Percentiles rank a stretch among this genome's conserved stretches.
These are phyloP conservation scores for Apoderus coryli DNA, from an alignment of 2,888 invertebrate genomes.

Conservation along the genomic window DNA sequence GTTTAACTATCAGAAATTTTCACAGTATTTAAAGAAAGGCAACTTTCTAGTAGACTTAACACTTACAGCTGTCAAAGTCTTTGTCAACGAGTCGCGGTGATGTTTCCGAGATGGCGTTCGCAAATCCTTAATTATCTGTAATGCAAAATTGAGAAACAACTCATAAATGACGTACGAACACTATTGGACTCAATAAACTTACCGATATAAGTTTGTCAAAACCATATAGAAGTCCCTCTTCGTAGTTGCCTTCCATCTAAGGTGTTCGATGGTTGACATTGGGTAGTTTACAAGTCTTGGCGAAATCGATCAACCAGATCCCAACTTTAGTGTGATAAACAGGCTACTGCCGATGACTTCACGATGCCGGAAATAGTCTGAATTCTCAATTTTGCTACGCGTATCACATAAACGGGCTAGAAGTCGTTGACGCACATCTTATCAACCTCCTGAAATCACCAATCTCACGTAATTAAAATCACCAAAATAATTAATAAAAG, in stretches of 20 bases:
- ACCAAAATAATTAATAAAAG: too few relatives aligned
- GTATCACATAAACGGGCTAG: constrained; percentile 63
- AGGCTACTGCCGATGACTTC: constrained; percentile 92
- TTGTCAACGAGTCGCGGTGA: constrained; percentile 20
- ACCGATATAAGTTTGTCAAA: constrained; percentile 81
- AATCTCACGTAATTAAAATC: too few relatives aligned
- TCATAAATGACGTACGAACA: constrained; percentile 1
- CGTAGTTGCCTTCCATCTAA: constrained; percentile 91
- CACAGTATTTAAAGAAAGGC: too few relatives aligned
- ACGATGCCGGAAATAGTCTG: constrained; percentile 70
- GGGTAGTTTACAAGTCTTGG: constrained; percentile 72
- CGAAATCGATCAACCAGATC: constrained; percentile 96
- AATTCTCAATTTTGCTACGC: constrained; percentile 63
- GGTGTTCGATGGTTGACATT: constrained; percentile 61
- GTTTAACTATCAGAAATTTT: too few relatives aligned
- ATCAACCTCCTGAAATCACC: too few relatives aligned
- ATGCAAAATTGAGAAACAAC: too few relatives aligned
- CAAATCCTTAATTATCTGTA: constrained; percentile 23
- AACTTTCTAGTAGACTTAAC: too few relatives aligned
- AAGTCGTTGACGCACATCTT: constrained; percentile 52
- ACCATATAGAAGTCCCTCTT: constrained; percentile 88
- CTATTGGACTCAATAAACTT: constrained; percentile 22
- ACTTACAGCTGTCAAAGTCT: constrained; percentile 24
- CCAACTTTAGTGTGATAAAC: constrained; percentile 75
- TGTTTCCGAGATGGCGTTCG: constrained; percentile 17